Evolutionary conservation across 2,797 vertebrate genomes (phyloP).

Genomic region (Anableps anableps): DNA sequence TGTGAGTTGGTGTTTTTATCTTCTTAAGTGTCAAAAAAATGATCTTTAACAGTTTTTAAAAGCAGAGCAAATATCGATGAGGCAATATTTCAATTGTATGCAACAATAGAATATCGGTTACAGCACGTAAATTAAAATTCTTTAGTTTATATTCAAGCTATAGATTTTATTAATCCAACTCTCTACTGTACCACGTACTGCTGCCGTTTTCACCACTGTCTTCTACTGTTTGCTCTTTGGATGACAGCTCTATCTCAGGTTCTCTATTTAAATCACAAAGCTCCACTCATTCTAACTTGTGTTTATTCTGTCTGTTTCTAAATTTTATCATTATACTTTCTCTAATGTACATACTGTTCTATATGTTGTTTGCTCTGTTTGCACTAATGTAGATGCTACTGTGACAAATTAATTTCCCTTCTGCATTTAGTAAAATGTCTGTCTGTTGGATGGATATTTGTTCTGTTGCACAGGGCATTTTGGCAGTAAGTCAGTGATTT

Average conservation of each 20-base stretch:
- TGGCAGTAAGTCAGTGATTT: background rate
- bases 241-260: background rate
- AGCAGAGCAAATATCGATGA: background rate
- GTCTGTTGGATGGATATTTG: background rate
- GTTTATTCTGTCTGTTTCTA: too few species aligned
- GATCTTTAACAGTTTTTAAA: slow-evolving; percentile 14
- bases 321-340: background rate
- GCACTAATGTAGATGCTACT: background rate
- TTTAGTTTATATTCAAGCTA: background rate
- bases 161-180: background rate
- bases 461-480: background rate
- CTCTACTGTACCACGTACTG: background rate
- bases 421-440: background rate
- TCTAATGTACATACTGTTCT: background rate
- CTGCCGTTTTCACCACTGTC: background rate
- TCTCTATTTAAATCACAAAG: background rate
- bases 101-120: background rate
- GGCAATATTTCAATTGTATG: background rate
- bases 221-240: background rate
- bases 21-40: slow-evolving; percentile 7
- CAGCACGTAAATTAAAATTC: background rate
- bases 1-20: background rate
- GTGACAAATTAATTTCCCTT: background rate
- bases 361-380: background rate
- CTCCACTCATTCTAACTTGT: background rate